Evolutionary conservation across 2,888 invertebrate genomes (phyloP), one percentile per base, ranked within the genome.

Genomic region (Furcula furcula): DNA sequence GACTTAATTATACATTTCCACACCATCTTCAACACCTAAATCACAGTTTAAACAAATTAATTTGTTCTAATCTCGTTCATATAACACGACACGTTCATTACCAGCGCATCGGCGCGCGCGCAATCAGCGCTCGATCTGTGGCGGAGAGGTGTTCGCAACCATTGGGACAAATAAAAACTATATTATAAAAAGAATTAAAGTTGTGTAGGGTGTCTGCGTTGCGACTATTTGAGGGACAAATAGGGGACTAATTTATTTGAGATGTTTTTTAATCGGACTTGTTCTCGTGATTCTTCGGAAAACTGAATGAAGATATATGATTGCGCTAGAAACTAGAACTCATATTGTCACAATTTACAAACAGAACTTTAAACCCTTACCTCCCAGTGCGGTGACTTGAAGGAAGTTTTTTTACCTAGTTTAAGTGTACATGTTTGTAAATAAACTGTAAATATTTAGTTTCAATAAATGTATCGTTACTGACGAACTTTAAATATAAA

Each of bases 1-100:
- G 47, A 58, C 57, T 60, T 53, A 53, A 57, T 60, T 55, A 55
- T 21, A 22, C 16, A 7, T 46, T 36, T 38, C 44, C 36, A 40
- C 1, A 1, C 10, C 11, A 23, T 23, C 23, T 23, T 23, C 7
- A 23, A 13, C 23, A 12, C 12, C 12, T 12, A 23, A 30, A 16
- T 12, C 10, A 10, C 23, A 23, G 23, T 23, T 23, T 6, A 12
- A 23, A 34, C 14, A 33, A 30, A 20, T 28, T 15, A 27, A 36
- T 22, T 25, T 26, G 7, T n/a, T 12, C 14, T 26, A 11, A 18
- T 35, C 27, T 25, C 10, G 14, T 21, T 21, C 18, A 15, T 19
- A 15, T 13, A 14, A 14, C 21, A 14, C 21, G 21, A 26, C 14
- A 12, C 1, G 13, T 9, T 26, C 26, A 14, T 26, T 26, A 26